phyloP scores from a whole-genome alignment of 2,113 vertebrate species.

The Poicephalus meyeri region DNA sequence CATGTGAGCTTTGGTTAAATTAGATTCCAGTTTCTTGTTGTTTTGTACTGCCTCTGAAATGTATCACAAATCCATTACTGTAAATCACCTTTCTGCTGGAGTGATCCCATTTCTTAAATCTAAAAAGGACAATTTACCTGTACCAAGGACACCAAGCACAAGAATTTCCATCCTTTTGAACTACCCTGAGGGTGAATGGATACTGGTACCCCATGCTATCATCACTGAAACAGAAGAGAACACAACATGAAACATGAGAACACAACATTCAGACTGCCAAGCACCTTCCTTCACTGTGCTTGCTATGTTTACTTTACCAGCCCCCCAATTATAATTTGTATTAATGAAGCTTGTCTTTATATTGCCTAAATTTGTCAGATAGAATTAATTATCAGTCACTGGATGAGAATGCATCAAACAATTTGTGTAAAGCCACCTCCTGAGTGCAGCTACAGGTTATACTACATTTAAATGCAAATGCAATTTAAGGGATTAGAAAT shows the following conservation, averaged over 20 bases:
- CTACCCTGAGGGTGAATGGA: slow-evolving; percentile 94
- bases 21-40: slow-evolving; percentile 32
- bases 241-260: slow-evolving; percentile 6
- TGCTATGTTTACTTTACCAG: not conserved
- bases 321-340: not conserved
- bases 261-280: not conserved
- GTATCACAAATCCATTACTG: not conserved
- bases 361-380: not conserved
- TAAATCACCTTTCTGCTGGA: slow-evolving; percentile 34
- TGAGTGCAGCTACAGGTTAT: not conserved
- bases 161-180: slow-evolving; percentile 94
- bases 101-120: not conserved
- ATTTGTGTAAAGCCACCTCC: not conserved
- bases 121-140: slow-evolving; percentile 79
- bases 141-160: slow-evolving; percentile 99
- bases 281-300: not conserved
- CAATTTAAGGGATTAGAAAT: not conserved
- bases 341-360: not conserved
- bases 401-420: not conserved
- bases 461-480: not conserved
- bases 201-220: slow-evolving; percentile 99
- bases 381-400: not conserved
- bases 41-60: slow-evolving; percentile 11
- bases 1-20: not conserved
- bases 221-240: slow-evolving; percentile 82